Conservation (phyloP, 1,140 invertebrate species). For the Propsilocerus akamusi region DNA sequence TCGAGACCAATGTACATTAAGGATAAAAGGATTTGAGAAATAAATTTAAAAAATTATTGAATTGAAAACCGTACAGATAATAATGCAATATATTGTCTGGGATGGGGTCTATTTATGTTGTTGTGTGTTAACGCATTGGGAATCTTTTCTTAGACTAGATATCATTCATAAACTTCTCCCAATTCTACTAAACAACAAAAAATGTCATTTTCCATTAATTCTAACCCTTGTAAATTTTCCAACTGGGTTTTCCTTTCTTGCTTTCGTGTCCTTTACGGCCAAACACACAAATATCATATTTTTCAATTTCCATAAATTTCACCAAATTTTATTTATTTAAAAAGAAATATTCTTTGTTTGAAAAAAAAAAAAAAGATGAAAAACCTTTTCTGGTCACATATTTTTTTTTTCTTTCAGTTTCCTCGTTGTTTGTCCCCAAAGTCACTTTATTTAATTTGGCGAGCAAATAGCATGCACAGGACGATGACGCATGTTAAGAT, state of each 20-base stretch:
- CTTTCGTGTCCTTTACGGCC: too few relatives aligned
- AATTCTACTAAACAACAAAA: neutral
- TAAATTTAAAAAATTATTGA: constrained; percentile 3
- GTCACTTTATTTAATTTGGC: neutral
- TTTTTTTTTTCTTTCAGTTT: neutral
- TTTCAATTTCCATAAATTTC: constrained; percentile 3
- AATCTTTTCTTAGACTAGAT: too few relatives aligned
- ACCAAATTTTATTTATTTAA: neutral
- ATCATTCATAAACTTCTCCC: too few relatives aligned
- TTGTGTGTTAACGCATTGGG: too few relatives aligned
- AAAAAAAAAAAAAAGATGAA: neutral
- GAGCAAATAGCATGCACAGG: neutral
- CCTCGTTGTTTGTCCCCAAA: neutral
- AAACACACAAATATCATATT: constrained; percentile 4
- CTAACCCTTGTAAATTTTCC: neutral
- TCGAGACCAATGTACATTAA: constrained; percentile 2
- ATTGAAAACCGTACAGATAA: constrained; percentile 3
- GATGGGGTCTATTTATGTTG: too few relatives aligned
- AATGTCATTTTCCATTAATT: constrained; percentile 2
- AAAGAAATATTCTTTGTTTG: neutral
- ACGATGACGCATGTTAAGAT: neutral
- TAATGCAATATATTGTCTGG: constrained; percentile 1
- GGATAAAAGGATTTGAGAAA: constrained; percentile 3
- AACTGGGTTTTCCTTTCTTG: neutral
- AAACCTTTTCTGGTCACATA: neutral